Conservation (phyloP, 1,140 invertebrate genomes). For the Apis laboriosa region DNA sequence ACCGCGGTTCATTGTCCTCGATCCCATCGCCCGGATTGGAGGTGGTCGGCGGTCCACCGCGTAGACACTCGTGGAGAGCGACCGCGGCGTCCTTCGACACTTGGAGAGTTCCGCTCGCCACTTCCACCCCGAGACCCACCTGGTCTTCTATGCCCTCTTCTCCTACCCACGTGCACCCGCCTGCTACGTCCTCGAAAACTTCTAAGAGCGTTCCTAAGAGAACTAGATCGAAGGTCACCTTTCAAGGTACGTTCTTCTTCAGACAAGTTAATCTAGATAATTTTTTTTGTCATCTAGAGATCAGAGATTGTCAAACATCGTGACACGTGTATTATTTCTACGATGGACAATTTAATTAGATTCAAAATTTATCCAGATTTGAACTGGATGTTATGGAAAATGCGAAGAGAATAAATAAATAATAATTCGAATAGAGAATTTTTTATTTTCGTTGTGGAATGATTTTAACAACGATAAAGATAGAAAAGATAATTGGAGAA, state of each 20-base stretch:
- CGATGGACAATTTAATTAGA: neutral
- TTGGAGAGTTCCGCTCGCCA: constrained; percentile 71
- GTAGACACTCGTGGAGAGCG: constrained; percentile 78
- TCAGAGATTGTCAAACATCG: too few relatives aligned
- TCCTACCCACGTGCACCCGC: constrained; percentile 78
- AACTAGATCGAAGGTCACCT: constrained; percentile 80
- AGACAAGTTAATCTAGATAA: too few relatives aligned
- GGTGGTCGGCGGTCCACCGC: constrained; percentile 72
- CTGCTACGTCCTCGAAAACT: constrained; percentile 56
- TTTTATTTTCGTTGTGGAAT: too few relatives aligned
- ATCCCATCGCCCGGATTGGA: constrained; percentile 77
- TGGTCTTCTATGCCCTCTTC: constrained; percentile 82
- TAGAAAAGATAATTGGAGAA: neutral
- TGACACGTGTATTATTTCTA: too few relatives aligned
- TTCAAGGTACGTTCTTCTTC: constrained; percentile 77
- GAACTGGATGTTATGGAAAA: too few relatives aligned
- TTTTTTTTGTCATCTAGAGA: neutral
- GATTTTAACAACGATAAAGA: neutral
- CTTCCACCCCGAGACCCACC: constrained; percentile 73
- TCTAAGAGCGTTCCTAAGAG: constrained; percentile 72
- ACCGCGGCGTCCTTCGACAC: constrained; percentile 78
- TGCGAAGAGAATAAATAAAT: too few relatives aligned
- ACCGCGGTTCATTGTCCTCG: constrained; percentile 78
- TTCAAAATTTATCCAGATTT: too few relatives aligned
- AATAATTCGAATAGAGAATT: too few relatives aligned